These are phyloP conservation scores for Grapholita molesta DNA, from an alignment of 1,140 invertebrate genomes.

Conservation along the genomic window DNA sequence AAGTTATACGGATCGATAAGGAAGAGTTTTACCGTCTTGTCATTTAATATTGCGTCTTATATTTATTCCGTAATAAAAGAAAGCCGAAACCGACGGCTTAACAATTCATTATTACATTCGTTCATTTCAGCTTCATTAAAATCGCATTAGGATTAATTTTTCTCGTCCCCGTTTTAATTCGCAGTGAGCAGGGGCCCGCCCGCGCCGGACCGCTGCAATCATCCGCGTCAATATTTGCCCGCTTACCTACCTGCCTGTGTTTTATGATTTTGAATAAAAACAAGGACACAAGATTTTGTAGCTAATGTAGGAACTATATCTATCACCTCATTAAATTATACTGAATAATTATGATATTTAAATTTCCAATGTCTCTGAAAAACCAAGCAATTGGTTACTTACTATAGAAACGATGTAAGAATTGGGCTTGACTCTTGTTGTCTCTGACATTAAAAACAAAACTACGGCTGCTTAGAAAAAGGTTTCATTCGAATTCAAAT, in stretches of 20 bases:
- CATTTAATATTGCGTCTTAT: background rate
- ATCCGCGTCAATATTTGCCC: constrained; percentile 72
- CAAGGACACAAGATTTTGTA: background rate
- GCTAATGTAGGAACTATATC: too few relatives aligned
- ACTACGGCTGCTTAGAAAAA: too few relatives aligned
- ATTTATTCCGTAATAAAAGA: constrained; percentile 34
- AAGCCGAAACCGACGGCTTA: constrained; percentile 61
- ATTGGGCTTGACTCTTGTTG: too few relatives aligned
- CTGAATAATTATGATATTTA: too few relatives aligned
- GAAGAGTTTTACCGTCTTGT: background rate
- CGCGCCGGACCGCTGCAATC: constrained; percentile 65
- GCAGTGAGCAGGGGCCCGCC: constrained; percentile 71
- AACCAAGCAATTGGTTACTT: too few relatives aligned
- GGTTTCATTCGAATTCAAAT: too few relatives aligned
- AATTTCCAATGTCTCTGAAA: too few relatives aligned
- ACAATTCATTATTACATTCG: constrained; percentile 73
- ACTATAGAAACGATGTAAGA: too few relatives aligned
- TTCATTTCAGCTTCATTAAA: constrained; percentile 76
- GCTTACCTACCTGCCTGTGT: constrained; percentile 57
- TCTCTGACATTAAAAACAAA: too few relatives aligned
- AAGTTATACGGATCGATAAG: background rate
- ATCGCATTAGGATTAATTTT: constrained; percentile 78
- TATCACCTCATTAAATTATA: too few relatives aligned
- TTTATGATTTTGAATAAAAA: constrained; percentile 42
- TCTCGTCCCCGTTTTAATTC: constrained; percentile 75